Percentiles rank a stretch among this genome's conserved stretches.
phyloP scores from a whole-genome alignment of 2,888 invertebrate genomes.

The Cinara cedri region DNA sequence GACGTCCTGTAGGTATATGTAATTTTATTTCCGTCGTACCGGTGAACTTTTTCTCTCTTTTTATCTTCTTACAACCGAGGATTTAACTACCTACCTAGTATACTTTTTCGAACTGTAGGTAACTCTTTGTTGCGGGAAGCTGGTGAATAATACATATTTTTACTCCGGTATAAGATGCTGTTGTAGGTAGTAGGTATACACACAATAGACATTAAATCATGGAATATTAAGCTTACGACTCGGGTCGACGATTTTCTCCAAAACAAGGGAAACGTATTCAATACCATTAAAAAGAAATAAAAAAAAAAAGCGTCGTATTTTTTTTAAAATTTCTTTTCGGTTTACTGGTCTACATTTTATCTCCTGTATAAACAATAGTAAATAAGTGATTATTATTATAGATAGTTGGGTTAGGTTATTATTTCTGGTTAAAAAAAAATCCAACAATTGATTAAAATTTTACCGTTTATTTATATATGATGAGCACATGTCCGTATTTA shows the following conservation, averaged over 20 bases:
- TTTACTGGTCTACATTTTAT: too few relatives aligned
- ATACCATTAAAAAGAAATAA: neutral
- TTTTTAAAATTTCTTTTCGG: too few relatives aligned
- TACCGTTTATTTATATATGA: conserved; percentile 48
- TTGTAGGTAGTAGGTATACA: too few relatives aligned
- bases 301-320: too few relatives aligned
- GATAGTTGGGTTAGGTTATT: neutral
- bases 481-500: conserved; percentile 55
- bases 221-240: conserved; percentile 22
- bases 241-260: neutral
- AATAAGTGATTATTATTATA: too few relatives aligned
- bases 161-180: conserved; percentile 11
- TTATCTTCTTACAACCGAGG: conserved; percentile 24
- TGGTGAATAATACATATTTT: conserved; percentile 42
- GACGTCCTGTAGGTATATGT: neutral
- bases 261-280: conserved; percentile 5
- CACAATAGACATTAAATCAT: conserved; percentile 33
- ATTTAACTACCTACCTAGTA: conserved; percentile 13
- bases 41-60: neutral
- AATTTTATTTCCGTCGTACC: conserved; percentile 22
- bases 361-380: too few relatives aligned
- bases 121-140: conserved; percentile 6
- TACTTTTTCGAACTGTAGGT: neutral
- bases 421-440: neutral
- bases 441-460: conserved; percentile 21